Percentiles rank a stretch among this genome's conserved stretches.
Conservation (phyloP, 2,888 invertebrate genomes). For the Resseliella maxima region DNA sequence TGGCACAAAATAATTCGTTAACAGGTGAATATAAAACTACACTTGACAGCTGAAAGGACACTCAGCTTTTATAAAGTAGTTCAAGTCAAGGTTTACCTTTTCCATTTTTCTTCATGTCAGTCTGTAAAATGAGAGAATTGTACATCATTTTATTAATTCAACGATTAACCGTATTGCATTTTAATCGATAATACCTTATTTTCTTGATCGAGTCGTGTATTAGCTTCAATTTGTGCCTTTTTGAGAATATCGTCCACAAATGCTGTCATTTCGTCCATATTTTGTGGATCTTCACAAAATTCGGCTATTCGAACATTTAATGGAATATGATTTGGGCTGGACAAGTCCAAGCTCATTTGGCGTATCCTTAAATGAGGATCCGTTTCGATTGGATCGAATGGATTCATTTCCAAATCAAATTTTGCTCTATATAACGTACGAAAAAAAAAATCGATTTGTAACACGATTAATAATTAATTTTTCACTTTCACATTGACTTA, state of each 20-base stretch:
- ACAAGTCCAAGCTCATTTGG: slow-evolving; percentile 51
- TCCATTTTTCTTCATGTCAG: slow-evolving; percentile 46
- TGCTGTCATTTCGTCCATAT: slow-evolving; percentile 71
- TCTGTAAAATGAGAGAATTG: neutral
- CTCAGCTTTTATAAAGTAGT: too few species aligned
- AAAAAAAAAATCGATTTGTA: neutral
- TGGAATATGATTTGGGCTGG: slow-evolving; percentile 61
- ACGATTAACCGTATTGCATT: neutral
- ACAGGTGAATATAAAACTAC: neutral
- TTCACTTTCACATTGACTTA: neutral
- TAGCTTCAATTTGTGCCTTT: slow-evolving; percentile 73
- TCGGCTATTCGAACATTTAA: slow-evolving; percentile 70
- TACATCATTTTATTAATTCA: neutral
- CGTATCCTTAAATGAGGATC: slow-evolving; percentile 19
- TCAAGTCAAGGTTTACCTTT: slow-evolving; percentile 6
- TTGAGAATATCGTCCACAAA: slow-evolving; percentile 74
- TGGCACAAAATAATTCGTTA: too few species aligned
- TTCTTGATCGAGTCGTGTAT: slow-evolving; percentile 71
- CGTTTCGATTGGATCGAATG: neutral
- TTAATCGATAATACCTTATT: slow-evolving; percentile 62
- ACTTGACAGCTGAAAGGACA: too few species aligned
- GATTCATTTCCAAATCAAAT: slow-evolving; percentile 6
- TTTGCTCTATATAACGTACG: neutral
- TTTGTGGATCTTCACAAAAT: slow-evolving; percentile 73
- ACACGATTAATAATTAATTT: neutral